Percentiles rank a stretch among this genome's conserved stretches.
Evolutionary conservation across 2,797 vertebrate genomes (phyloP).

Genomic region (Enoplosus armatus): DNA sequence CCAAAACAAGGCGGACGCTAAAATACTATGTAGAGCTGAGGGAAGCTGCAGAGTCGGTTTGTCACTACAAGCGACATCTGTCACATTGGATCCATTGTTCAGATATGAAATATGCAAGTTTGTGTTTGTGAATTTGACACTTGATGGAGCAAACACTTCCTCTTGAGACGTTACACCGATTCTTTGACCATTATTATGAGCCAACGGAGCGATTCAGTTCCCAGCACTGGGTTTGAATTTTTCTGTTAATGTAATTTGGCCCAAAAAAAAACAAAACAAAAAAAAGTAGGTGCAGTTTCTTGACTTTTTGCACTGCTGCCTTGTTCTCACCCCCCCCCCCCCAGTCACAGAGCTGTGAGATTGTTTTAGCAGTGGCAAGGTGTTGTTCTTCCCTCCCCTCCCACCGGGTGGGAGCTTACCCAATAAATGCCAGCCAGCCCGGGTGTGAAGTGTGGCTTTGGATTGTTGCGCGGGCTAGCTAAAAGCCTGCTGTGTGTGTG

Average conservation of each 20-base stretch:
- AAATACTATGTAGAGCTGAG: neutral
- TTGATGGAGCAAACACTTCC: neutral
- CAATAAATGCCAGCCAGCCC: conserved; percentile 72
- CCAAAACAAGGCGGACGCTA: neutral
- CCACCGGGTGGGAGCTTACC: conserved; percentile 67
- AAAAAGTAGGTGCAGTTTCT: conserved; percentile 40
- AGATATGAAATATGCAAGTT: neutral
- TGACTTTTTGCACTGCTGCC: conserved; percentile 47
- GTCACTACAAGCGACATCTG: neutral
- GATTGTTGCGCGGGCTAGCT: conserved; percentile 73
- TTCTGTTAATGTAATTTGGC: conserved; percentile 46
- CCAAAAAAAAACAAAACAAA: too few species aligned
- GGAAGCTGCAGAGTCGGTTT: neutral
- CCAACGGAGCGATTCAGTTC: conserved; percentile 1
- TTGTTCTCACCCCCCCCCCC: conserved; percentile 71
- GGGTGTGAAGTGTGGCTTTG: conserved; percentile 78
- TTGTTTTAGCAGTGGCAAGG: conserved; percentile 66
- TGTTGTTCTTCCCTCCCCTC: conserved; percentile 66
- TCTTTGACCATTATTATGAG: conserved; percentile 1
- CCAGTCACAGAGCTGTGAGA: conserved; percentile 61
- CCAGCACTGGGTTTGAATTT: conserved; percentile 13
- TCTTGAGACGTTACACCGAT: neutral
- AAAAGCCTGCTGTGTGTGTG: conserved; percentile 58
- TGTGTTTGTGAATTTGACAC: neutral
- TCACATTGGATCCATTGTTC: neutral